A percentile compares a stretch with the other conserved stretches of the same genome.
Conservation (phyloP, 2,113 vertebrate species). For the Gymnobelideus leadbeateri region DNA sequence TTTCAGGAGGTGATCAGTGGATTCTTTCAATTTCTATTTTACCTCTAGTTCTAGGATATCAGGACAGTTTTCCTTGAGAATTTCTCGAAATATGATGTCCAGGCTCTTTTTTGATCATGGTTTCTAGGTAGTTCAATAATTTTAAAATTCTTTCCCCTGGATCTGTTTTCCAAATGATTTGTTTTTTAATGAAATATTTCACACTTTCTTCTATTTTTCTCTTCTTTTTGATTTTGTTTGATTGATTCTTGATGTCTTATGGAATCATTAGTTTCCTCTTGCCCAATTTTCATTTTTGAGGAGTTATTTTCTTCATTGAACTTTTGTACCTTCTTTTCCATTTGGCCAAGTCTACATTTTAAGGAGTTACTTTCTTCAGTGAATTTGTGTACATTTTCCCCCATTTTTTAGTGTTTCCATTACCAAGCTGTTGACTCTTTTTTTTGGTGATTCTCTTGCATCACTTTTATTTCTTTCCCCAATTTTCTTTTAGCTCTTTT, state of each 20-base stretch:
- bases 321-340: not conserved
- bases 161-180: too few species aligned
- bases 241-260: not conserved
- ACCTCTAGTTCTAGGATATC: not conserved
- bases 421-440: not conserved
- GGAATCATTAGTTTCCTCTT: not conserved
- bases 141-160: not conserved
- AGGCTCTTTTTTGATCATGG: not conserved
- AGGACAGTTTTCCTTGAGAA: not conserved
- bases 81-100: not conserved
- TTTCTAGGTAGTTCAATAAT: not conserved
- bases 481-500: not conserved
- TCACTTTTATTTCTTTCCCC: not conserved
- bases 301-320: not conserved
- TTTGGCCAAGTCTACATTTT: not conserved
- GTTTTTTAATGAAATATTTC: too few species aligned
- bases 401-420: not conserved
- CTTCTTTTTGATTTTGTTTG: not conserved
- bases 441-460: not conserved
- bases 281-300: not conserved
- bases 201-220: not conserved
- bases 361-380: not conserved
- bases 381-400: not conserved
- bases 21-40: not conserved
- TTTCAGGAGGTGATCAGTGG: not conserved